Evolutionary conservation across 2,888 invertebrate species (phyloP), one percentile per base, ranked within the genome.

Genomic region (Achlya flavicornis): DNA sequence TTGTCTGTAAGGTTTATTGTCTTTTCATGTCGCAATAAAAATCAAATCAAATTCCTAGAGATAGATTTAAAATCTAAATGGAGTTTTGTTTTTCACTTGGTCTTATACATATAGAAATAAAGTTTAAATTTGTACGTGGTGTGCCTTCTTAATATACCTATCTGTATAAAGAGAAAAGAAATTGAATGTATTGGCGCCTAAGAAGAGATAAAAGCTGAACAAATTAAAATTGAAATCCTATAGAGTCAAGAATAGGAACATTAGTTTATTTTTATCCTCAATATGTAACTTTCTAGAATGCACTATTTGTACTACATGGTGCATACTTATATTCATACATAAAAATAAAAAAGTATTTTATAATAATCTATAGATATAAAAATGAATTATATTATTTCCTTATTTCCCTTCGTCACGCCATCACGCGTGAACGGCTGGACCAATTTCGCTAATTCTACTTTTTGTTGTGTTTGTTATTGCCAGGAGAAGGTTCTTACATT

Each of bases 11-110:
- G 66, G 72, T 83, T 83, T 83, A 81, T 76, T 64, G 70, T 72
- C 65, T 75, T 74, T 75, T 77, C 76, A 72, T 76, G 80, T 67
- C 74, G 76, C 79, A 77, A 77, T 83, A 83, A 84, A 84, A 79
- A 75, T 69, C 64, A 75, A 80, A 78, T 79, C 71, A 72, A 77
- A 74, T 71, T 70, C 67, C 63, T 64, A 70, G 63, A 71, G 70
- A 70, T 68, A 72, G 65, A 65, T 69, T 74, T 70, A 66, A 70
- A 74, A 74, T 71, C 69, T 62, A 71, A 61, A 69, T 70, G 35
- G 61, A 63, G 57, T 62, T 64, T 66, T 0, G 4, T 60, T 38
- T 16, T 16, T 60, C 12, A 60, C 41, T 19, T 26, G 16, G 1
- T 16, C 10, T 16, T 14, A 1, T 43, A 19, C n/a, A 12, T 4